phyloP scores from a whole-genome alignment of 2,113 vertebrate genomes.

The Marcusenius ussheri region DNA sequence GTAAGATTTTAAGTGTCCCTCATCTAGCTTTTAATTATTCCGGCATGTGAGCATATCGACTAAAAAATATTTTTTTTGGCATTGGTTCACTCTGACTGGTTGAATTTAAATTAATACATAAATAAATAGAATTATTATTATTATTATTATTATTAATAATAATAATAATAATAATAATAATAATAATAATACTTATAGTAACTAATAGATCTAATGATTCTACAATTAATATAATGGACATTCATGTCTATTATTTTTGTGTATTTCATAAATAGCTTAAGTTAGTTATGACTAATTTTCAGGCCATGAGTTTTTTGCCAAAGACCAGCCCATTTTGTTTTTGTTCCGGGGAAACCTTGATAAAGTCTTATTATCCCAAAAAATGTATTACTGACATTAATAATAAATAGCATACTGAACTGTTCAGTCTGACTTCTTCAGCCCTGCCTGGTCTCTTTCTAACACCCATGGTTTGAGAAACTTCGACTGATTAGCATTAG shows the following conservation, averaged over 20 bases:
- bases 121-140: too few species aligned
- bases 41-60: not conserved
- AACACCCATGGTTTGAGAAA: not conserved
- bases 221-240: not conserved
- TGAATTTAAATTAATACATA: not conserved
- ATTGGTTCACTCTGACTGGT: not conserved
- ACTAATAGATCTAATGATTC: not conserved
- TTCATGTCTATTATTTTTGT: too few species aligned
- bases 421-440: not conserved
- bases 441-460: not conserved
- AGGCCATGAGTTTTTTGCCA: too few species aligned
- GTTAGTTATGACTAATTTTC: too few species aligned
- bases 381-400: not conserved
- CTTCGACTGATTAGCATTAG: not conserved
- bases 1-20: not conserved
- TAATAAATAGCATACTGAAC: not conserved
- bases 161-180: too few species aligned
- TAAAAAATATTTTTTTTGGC: not conserved
- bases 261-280: too few species aligned
- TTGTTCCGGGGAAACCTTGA: too few species aligned
- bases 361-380: too few species aligned
- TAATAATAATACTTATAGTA: not conserved
- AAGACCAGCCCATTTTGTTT: too few species aligned
- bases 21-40: conserved; percentile 16
- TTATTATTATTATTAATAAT: too few species aligned